These are phyloP conservation scores for Muscicapa adusta DNA, from an alignment of 2,113 vertebrate genomes.

Conservation along the genomic window DNA sequence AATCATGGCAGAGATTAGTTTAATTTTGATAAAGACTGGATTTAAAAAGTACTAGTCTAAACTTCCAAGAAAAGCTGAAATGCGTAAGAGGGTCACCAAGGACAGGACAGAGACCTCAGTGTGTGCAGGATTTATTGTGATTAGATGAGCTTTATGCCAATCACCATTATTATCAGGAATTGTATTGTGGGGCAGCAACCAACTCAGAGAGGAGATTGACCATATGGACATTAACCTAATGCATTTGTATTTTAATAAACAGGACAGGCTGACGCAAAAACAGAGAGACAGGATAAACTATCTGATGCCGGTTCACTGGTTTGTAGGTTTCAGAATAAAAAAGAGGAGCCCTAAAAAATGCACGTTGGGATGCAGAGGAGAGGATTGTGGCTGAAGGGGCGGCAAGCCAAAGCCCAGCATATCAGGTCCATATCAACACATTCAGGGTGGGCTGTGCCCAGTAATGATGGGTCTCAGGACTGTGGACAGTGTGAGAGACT, in stretches of 20 bases:
- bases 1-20: background rate
- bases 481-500: fast-evolving
- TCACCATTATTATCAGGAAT: slow-evolving; percentile 45
- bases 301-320: background rate
- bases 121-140: slow-evolving; percentile 52
- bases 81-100: background rate
- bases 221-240: slow-evolving; percentile 49
- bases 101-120: slow-evolving; percentile 7
- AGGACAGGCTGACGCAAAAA: slow-evolving; percentile 46
- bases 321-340: background rate
- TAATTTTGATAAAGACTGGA: slow-evolving; percentile 1
- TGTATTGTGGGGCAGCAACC: slow-evolving; percentile 37
- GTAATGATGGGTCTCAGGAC: background rate
- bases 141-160: slow-evolving; percentile 52
- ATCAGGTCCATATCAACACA: background rate
- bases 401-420: background rate
- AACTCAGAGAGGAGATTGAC: slow-evolving; percentile 61
- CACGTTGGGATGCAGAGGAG: background rate
- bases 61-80: slow-evolving; percentile 43
- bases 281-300: slow-evolving; percentile 33
- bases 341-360: background rate
- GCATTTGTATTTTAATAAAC: slow-evolving; percentile 66
- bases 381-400: background rate
- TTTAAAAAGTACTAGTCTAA: background rate
- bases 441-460: background rate